Evolutionary conservation across 1,140 invertebrate genomes (phyloP).

Genomic region (Temnothorax curvispinosus): DNA sequence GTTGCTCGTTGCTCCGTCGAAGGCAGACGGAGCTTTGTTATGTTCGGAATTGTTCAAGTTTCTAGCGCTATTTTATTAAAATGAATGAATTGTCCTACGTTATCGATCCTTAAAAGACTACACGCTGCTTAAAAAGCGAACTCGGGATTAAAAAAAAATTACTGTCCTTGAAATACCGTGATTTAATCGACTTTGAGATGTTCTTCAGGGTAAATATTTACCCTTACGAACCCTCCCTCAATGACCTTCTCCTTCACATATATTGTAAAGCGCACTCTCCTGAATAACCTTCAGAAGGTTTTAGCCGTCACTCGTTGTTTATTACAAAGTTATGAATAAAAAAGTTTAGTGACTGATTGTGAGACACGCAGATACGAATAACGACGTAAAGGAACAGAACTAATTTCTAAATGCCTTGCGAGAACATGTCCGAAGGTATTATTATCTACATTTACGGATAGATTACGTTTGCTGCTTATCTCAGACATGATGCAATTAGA

Average conservation of each 20-base stretch:
- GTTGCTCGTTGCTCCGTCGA: not conserved
- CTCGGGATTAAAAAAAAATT: not conserved
- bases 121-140: not conserved
- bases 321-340: no score
- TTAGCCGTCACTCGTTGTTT: no score
- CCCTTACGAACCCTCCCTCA: no score
- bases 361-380: not conserved
- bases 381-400: not conserved
- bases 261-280: no score
- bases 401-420: not conserved
- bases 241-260: no score
- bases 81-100: not conserved
- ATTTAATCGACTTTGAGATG: not conserved
- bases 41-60: not conserved
- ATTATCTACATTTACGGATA: not conserved
- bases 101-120: not conserved
- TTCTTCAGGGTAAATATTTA: not conserved
- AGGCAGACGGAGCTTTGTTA: not conserved
- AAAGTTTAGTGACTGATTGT: not conserved
- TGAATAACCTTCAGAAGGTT: no score
- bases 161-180: not conserved
- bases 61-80: not conserved
- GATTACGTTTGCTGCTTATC: not conserved
- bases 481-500: conserved; percentile 25
- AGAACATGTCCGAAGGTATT: not conserved